These are phyloP conservation scores for Cyphomyrus plagiostoma DNA, from an alignment of 2,113 vertebrate genomes.

Conservation along the genomic window DNA sequence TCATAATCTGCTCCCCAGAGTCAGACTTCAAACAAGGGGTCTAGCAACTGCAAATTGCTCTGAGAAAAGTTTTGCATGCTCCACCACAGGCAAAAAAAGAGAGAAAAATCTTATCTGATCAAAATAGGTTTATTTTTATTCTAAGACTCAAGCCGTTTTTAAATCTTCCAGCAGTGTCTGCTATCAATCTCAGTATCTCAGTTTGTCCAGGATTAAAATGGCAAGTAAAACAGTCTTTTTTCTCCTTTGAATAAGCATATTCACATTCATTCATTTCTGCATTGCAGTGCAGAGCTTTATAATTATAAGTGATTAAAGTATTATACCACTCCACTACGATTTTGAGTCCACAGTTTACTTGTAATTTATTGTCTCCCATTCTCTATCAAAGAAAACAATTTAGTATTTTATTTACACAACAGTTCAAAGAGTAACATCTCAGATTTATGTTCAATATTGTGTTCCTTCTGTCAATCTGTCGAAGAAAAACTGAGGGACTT, in stretches of 20 bases:
- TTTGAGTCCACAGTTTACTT: not conserved
- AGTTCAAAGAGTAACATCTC: not conserved
- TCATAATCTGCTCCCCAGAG: slow-evolving; percentile 59
- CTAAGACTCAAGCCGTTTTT: slow-evolving; percentile 33
- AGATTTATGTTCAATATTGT: not conserved
- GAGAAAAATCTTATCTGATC: slow-evolving; percentile 53
- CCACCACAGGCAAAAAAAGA: slow-evolving; percentile 32
- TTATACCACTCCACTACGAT: not conserved
- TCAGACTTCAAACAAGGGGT: slow-evolving; percentile 46
- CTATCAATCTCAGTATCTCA: not conserved
- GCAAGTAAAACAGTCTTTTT: not conserved
- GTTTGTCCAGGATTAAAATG: not conserved
- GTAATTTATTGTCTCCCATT: not conserved
- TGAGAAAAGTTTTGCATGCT: slow-evolving; percentile 42
- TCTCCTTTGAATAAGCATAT: not conserved
- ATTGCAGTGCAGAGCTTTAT: not conserved
- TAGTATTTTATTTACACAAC: not conserved
- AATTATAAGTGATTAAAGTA: not conserved
- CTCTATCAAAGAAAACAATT: not conserved
- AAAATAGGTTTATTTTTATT: slow-evolving; percentile 35
- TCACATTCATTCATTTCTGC: not conserved
- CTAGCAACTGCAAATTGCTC: slow-evolving; percentile 41
- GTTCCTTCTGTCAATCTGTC: not conserved
- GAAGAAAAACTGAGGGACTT: not conserved
- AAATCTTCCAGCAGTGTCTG: not conserved